Evolutionary conservation across 2,888 invertebrate species (phyloP), one percentile per base, ranked within the genome.

Genomic region (Phragmatobia fuliginosa): DNA sequence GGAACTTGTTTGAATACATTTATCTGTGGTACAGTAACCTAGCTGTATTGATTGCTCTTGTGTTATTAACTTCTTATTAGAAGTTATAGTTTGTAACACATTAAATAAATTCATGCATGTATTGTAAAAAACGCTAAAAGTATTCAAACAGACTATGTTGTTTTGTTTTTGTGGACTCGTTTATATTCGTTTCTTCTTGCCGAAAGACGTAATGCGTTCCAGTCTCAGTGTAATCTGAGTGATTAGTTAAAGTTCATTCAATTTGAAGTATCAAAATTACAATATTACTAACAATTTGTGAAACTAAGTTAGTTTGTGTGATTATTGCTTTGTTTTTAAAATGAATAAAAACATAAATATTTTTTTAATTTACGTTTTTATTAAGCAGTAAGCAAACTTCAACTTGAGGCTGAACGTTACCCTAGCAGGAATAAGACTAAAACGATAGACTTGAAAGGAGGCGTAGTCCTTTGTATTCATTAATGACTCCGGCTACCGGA

Each of bases 211-310:
- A n/a, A n/a, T 49, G 21, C 45, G 7, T 49, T n/a, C 7, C 45
- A 32, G 49, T 52, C 45, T 56, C 62, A 41, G 56, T 36, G 56
- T 68, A 75, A 62, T 67, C 62, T 67, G 69, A 3, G 10, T n/a
- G 8, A 49, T 25, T n/a, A 49, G 49, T 10, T n/a, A 8, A 49
- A 2, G 1, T 45, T 21, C 4, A 45, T 21, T 16, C 21, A 45
- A 45, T 45, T 21, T 45, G 7, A 8, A 45, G 21, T 45, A 21
- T 45, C 21, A 21, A 21, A 21, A n/a, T n/a, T n/a, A n/a, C 6
- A 45, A 45, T 7, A 45, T 21, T 21, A 45, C 21, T 16, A 38
- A 38, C 16, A 7, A 21, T 45, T 45, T 21, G 5, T 6, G 3
- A 21, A 21, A 21, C 45, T 45, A 45, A 21, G 18, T 21, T 45